Percentiles rank a stretch among this genome's conserved stretches.
Evolutionary conservation across 2,888 invertebrate genomes (phyloP).

Genomic region (Clusia tigrina): DNA sequence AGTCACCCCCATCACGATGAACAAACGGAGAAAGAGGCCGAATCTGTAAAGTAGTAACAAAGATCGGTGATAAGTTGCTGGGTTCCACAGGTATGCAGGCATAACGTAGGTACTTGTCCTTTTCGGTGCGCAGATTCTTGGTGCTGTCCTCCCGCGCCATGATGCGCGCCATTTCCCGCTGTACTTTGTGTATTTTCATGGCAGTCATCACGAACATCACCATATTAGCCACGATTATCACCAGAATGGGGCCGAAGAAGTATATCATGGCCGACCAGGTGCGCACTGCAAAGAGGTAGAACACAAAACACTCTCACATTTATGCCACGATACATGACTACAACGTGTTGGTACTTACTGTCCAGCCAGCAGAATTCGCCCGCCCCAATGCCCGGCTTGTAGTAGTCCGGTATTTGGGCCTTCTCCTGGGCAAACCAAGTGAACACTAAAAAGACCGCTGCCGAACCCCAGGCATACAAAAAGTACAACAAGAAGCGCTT

Average conservation of each 20-base stretch:
- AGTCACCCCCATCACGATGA: conserved; percentile 86
- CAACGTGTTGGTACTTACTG: conserved; percentile 58
- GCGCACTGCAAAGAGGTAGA: conserved; percentile 37
- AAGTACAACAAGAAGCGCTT: conserved; percentile 60
- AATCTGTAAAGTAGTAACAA: conserved; percentile 68
- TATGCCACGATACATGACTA: not conserved
- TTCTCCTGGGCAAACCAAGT: conserved; percentile 55
- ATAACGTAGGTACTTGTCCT: conserved; percentile 54
- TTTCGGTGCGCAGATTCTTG: conserved; percentile 58
- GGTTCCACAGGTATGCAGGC: not conserved
- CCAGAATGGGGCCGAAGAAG: conserved; percentile 57
- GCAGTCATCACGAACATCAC: conserved; percentile 62
- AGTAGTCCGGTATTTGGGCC: conserved; percentile 40
- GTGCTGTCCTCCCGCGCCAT: conserved; percentile 59
- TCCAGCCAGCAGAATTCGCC: conserved; percentile 69
- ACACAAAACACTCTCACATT: not conserved
- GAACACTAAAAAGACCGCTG: conserved; percentile 47
- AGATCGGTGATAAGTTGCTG: not conserved
- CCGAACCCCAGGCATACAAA: conserved; percentile 60
- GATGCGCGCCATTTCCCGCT: conserved; percentile 60
- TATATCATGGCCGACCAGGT: conserved; percentile 60
- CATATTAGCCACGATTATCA: conserved; percentile 57
- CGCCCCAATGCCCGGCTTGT: conserved; percentile 68
- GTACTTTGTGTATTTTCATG: conserved; percentile 58
- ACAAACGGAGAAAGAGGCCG: conserved; percentile 79